Base-by-base conservation (phyloP, 2,797 vertebrate genomes). In the Micrastur ruficollis region DNA sequence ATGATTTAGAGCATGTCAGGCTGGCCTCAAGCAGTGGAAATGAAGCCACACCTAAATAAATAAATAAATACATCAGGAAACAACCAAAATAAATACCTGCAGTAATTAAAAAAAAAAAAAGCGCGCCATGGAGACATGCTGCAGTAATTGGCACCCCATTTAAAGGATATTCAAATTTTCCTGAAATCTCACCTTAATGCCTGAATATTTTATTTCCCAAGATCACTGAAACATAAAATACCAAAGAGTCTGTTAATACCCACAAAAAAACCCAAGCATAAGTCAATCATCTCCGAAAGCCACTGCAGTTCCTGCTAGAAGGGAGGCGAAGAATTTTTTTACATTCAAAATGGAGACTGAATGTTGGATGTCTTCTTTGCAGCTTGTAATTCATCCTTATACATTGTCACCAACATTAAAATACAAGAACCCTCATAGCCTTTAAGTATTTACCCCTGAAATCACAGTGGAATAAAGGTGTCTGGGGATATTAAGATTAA, bases 1-100 rank as follows among this genome's bases (percentile, higher is more conserved):
- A 98, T 98, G 97, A 98, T 97, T 97, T 97, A 97, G 93, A 97
- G 94, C 79, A 92, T 88, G 78, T 87, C 96, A 97, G 90, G 68
- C 76, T 98, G 96, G 97, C 96, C 95, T 83, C 22, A 81, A 97
- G 97, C 95, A 95, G 66, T 95, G 71, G 32, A 97, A 95, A 96
- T 91, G 85, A 91, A 97, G 90, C 52, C 58, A 92, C 50, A 5
- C 34, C 31, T 79, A 89, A 83, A 80, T 44, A 71, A 90, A 81
- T 75, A 92, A 67, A 92, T n/a, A 91, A 42, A 87, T 25, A 40
- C 6, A 25, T 16, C 81, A 75, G 56, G 21, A 96, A 97, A 90
- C 70, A 96, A 96, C 72, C 15, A 81, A 92, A 97, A 94, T 91
- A 97, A 95, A 95, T 92, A 95, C 83, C 90, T 95, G 62, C 65